Conservation (phyloP, 2,797 vertebrate species). For the Enteromius treurensis region DNA sequence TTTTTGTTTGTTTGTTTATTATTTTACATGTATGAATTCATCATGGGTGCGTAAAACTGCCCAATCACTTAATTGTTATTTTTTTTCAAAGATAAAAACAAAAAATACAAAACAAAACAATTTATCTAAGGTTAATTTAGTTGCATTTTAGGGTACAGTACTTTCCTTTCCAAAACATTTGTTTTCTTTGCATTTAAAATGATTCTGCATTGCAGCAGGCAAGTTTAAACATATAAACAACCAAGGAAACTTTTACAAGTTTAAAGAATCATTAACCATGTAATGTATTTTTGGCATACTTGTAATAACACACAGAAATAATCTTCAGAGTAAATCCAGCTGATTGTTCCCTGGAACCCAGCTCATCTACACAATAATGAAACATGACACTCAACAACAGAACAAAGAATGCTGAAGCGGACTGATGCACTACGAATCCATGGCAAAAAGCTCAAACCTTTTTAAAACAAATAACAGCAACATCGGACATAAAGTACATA, state of each 20-base stretch:
- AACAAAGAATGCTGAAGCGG: not conserved
- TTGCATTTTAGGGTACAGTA: not conserved
- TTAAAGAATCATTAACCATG: not conserved
- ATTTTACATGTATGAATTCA: not conserved
- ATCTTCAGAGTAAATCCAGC: not conserved
- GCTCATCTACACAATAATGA: slow-evolving; percentile 4
- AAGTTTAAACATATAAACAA: not conserved
- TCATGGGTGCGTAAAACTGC: not conserved
- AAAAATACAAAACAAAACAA: not conserved
- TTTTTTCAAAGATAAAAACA: not conserved
- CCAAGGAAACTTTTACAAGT: not conserved
- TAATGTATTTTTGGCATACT: slow-evolving; percentile 1
- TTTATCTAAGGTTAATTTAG: not conserved
- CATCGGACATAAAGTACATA: not conserved
- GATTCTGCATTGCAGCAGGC: not conserved
- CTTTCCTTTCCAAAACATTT: not conserved
- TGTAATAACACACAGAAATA: not conserved
- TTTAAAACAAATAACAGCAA: not conserved
- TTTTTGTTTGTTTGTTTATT: not conserved
- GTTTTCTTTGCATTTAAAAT: not conserved
- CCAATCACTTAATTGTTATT: not conserved
- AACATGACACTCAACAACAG: slow-evolving; percentile 3
- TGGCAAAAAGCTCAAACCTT: not conserved
- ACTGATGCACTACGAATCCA: not conserved
- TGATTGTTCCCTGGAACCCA: not conserved